A percentile compares a stretch with the other conserved stretches of the same genome.
Evolutionary conservation across 2,797 vertebrate genomes (phyloP).

Genomic region (Crax fasciolata): DNA sequence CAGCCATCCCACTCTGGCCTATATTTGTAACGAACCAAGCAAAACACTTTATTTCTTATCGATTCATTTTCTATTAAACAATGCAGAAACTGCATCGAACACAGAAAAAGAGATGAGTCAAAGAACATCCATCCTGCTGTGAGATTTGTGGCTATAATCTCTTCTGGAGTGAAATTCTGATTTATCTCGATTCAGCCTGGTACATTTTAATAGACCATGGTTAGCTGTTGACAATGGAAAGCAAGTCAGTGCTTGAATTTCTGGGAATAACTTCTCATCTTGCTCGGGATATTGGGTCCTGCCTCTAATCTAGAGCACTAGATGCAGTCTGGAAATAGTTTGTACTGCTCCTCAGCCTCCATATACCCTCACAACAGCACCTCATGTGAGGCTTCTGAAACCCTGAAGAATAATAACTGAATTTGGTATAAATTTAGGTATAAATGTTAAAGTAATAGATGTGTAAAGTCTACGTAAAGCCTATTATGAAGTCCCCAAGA

Average conservation of each 20-base stretch:
- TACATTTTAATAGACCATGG: neutral
- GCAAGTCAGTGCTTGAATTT: neutral
- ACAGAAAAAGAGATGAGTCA: neutral
- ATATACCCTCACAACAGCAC: neutral
- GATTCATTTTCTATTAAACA: neutral
- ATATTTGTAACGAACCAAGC: neutral
- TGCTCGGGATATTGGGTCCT: neutral
- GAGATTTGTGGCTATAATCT: conserved; percentile 8
- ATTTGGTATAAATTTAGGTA: neutral
- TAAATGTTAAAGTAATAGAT: neutral
- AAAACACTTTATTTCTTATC: neutral
- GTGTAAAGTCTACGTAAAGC: neutral
- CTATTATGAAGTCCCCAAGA: neutral
- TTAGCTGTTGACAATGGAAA: neutral
- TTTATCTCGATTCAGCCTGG: neutral
- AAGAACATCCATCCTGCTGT: neutral
- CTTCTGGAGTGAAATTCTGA: neutral
- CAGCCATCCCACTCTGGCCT: neutral
- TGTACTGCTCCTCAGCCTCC: neutral
- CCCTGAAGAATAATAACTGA: neutral
- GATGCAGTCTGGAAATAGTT: neutral
- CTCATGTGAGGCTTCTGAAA: neutral
- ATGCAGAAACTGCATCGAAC: conserved; percentile 1
- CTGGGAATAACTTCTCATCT: neutral
- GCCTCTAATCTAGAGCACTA: neutral